Evolutionary conservation across 2,113 vertebrate genomes (phyloP), one percentile per base, ranked within the genome.

Genomic region (Indicator maculatus): DNA sequence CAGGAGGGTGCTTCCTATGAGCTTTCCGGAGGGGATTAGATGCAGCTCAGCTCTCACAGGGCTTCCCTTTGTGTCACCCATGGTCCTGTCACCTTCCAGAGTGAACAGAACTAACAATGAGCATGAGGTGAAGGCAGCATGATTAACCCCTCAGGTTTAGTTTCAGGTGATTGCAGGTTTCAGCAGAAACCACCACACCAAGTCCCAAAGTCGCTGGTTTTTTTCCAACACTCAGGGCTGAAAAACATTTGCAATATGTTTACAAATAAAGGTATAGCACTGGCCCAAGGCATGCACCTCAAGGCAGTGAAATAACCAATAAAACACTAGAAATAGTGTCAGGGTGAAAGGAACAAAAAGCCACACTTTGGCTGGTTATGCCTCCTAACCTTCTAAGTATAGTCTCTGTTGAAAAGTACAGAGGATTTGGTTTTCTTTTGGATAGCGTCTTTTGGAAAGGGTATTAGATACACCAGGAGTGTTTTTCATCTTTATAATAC

Each of bases 11-110:
- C 71, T 86, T 88, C 85, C 84, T 44, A 23, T 94, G 69, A 96
- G 75, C 77, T 73, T 96, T 90, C 84, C 73, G 73, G 86, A 78
- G 45, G 94, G 33, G 16, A 95, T 85, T 30, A 89, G 93, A 60
- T 65, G 93, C 28, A 91, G 44, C 79, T 91, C 73, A 65, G 96
- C 31, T 95, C 87, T 90, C 78, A 94, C 16, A 91, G 84, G 90
- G 86, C 77, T 71, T 83, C 93, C 83, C 30, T 88, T 95, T 7
- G 3, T 64, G n/a, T 97, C 90, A 1, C 44, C 56, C 88, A 71
- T 93, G 88, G 83, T 94, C 85, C 67, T 84, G 59, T 87, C 64
- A 85, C 94, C 96, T 97, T 93, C 69, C 72, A 91, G 72, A 93
- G 28, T 63, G 64, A 93, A 93, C 47, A 96, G 61, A 91, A 81